phyloP scores from a whole-genome alignment of 2,797 vertebrate species.

The Xyrichtys novacula region DNA sequence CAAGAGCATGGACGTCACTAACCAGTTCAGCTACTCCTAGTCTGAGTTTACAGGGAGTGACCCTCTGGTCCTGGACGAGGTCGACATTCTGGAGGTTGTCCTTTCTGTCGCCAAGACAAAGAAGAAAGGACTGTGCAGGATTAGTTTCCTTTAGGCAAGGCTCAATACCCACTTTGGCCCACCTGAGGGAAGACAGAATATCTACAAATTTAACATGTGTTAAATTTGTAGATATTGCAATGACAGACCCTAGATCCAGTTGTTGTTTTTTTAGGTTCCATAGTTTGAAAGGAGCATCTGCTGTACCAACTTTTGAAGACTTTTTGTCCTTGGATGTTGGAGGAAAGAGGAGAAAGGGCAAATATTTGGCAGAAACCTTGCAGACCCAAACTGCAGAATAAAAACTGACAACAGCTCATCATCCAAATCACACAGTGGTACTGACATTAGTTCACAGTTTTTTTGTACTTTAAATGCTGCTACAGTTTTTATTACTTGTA shows the following conservation, averaged over 20 bases:
- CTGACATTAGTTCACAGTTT: no score
- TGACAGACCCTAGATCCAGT: no score
- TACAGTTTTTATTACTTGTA: no score
- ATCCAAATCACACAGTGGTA: no score
- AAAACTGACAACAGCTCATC: background rate
- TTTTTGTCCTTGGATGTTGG: background rate
- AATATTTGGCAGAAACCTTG: constrained; percentile 17
- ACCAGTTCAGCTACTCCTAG: constrained; percentile 35
- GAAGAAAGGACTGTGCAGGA: constrained; percentile 13
- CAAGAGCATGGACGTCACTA: constrained; percentile 39
- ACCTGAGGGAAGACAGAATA: constrained; percentile 14
- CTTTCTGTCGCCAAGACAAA: constrained; percentile 9
- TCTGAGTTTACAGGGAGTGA: constrained; percentile 23
- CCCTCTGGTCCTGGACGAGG: constrained; percentile 23
- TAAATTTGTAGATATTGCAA: background rate
- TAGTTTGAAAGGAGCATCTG: background rate
- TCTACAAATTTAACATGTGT: no score
- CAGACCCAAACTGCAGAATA: constrained; percentile 16
- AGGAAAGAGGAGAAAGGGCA: constrained; percentile 18
- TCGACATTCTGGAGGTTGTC: constrained; percentile 25
- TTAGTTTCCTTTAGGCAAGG: constrained; percentile 5
- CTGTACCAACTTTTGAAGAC: background rate
- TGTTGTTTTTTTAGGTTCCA: no score
- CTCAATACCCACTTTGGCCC: constrained; percentile 18
- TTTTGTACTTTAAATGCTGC: background rate